phyloP scores from a whole-genome alignment of 1,140 invertebrate genomes.

The Stenopsyche tienmushanensis region DNA sequence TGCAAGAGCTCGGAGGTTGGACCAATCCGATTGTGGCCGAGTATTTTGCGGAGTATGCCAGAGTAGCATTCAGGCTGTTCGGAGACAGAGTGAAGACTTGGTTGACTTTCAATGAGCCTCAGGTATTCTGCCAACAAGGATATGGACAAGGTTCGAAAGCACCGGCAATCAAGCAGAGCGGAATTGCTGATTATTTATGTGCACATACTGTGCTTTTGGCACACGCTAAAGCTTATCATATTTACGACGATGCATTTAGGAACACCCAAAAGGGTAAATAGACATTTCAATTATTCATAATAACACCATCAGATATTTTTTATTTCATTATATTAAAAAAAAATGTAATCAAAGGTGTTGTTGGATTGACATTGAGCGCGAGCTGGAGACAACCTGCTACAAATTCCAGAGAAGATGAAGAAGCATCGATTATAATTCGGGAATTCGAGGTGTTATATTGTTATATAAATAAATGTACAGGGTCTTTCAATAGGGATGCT shows the following conservation, averaged over 20 bases:
- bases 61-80: constrained; percentile 45
- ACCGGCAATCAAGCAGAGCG: constrained; percentile 46
- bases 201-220: constrained; percentile 56
- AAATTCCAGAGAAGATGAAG: constrained; percentile 47
- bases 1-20: constrained; percentile 59
- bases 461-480: too few species aligned
- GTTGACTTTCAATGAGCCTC: constrained; percentile 56
- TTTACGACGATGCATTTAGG: constrained; percentile 60
- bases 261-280: constrained; percentile 52
- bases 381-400: constrained; percentile 54
- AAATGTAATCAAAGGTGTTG: constrained; percentile 36
- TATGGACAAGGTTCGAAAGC: constrained; percentile 50
- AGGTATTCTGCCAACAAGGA: constrained; percentile 45
- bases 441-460: constrained; percentile 1
- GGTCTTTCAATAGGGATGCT: too few species aligned
- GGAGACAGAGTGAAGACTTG: constrained; percentile 45
- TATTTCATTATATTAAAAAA: not conserved
- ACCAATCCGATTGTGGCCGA: constrained; percentile 54
- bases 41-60: constrained; percentile 50
- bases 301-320: too few species aligned
- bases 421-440: constrained; percentile 45
- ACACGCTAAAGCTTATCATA: constrained; percentile 57
- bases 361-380: constrained; percentile 56
- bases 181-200: constrained; percentile 54
- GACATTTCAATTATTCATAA: too few species aligned